Evolutionary conservation across 2,888 invertebrate genomes (phyloP).

Genomic region (Campoplex capitator): DNA sequence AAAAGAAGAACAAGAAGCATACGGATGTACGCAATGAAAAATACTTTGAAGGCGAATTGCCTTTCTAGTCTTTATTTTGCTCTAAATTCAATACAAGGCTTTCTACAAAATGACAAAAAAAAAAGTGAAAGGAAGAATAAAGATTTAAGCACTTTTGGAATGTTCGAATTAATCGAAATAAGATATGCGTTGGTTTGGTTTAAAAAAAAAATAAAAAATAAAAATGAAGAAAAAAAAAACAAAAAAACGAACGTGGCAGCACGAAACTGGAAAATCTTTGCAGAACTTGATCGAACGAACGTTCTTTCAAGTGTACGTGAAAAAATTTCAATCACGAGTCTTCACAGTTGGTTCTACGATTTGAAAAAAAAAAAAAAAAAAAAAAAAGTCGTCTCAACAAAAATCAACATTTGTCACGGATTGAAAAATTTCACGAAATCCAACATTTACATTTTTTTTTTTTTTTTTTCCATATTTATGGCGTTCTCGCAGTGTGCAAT

Average conservation of each 20-base stretch:
- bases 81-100: constrained; percentile 84
- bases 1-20: neutral
- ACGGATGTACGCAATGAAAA: constrained; percentile 30
- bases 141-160: constrained; percentile 79
- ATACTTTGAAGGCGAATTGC: constrained; percentile 70
- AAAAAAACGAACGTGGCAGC: constrained; percentile 63
- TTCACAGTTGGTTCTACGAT: neutral
- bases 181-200: constrained; percentile 70
- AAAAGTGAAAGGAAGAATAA: constrained; percentile 69
- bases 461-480: constrained; percentile 21
- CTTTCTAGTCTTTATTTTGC: constrained; percentile 85
- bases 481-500: constrained; percentile 55
- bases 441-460: constrained; percentile 64
- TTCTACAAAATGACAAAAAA: constrained; percentile 82
- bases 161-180: constrained; percentile 80
- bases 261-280: constrained; percentile 40
- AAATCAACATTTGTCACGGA: constrained; percentile 28
- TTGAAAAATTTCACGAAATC: constrained; percentile 63
- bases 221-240: constrained; percentile 38
- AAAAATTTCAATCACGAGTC: constrained; percentile 16
- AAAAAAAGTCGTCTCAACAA: neutral
- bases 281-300: constrained; percentile 51
- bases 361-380: neutral
- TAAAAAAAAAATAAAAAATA: constrained; percentile 9
- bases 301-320: constrained; percentile 21